Evolutionary conservation across 2,113 vertebrate species (phyloP).

Genomic region (Petrocephalus microphthalmus): DNA sequence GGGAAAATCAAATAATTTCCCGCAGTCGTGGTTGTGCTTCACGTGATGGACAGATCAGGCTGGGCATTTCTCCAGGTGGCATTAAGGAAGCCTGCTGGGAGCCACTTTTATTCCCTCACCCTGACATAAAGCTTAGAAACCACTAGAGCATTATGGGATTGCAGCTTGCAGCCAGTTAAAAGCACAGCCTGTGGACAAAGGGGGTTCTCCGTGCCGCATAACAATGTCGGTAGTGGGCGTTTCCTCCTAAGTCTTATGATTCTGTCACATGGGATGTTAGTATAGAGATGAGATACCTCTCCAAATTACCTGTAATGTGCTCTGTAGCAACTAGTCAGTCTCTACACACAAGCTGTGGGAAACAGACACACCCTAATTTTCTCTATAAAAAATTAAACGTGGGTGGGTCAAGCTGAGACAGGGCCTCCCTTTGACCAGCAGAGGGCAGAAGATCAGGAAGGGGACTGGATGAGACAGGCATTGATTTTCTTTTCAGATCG

Average conservation of each 20-base stretch:
- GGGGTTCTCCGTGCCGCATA: not conserved
- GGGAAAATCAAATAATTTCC: not conserved
- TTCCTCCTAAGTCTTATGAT: not conserved
- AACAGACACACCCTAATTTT: not conserved
- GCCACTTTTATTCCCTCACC: not conserved
- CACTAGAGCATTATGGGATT: slow-evolving; percentile 1
- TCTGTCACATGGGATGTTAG: not conserved
- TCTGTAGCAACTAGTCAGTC: not conserved
- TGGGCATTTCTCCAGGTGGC: not conserved
- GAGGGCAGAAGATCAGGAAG: not conserved
- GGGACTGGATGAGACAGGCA: not conserved
- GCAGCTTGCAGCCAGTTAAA: not conserved
- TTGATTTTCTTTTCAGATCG: not conserved
- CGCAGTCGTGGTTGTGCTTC: not conserved
- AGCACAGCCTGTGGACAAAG: not conserved
- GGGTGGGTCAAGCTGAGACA: not conserved
- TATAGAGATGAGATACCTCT: not conserved
- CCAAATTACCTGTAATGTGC: not conserved
- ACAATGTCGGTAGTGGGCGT: not conserved
- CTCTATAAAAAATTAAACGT: not conserved
- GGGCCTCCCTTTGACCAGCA: not conserved
- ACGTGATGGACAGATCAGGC: not conserved
- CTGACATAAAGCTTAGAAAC: not conserved
- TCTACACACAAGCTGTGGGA: not conserved
- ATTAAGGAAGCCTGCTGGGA: not conserved